phyloP scores from a whole-genome alignment of 2,888 invertebrate genomes.

The Napeogenes inachia region DNA sequence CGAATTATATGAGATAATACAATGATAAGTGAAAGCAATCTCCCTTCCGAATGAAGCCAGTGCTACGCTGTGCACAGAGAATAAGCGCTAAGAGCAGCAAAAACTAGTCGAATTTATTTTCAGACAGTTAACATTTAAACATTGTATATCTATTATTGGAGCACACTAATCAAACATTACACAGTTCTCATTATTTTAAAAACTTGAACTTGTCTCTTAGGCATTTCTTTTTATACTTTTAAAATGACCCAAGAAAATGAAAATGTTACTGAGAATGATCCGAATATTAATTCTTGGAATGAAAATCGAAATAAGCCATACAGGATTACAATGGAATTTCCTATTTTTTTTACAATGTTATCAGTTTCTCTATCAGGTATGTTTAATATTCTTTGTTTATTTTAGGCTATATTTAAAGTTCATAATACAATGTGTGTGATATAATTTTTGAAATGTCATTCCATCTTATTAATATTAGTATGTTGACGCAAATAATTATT shows the following conservation, averaged over 20 bases:
- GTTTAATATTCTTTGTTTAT: slow-evolving; percentile 14
- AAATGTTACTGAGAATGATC: slow-evolving; percentile 40
- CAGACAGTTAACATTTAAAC: background rate
- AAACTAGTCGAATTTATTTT: background rate
- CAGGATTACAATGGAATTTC: slow-evolving; percentile 60
- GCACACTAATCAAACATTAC: background rate
- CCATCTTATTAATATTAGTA: too few relatives aligned
- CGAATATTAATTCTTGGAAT: slow-evolving; percentile 43
- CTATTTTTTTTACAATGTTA: slow-evolving; percentile 61
- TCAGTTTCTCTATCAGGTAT: slow-evolving; percentile 60
- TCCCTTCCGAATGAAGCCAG: background rate
- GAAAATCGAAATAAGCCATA: slow-evolving; percentile 48
- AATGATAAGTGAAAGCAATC: background rate
- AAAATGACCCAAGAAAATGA: slow-evolving; percentile 56
- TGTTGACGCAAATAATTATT: too few relatives aligned
- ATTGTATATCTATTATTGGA: background rate
- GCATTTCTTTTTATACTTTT: background rate
- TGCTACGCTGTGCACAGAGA: background rate
- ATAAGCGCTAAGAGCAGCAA: background rate
- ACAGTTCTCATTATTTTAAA: background rate
- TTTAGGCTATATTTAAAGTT: background rate
- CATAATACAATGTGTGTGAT: background rate
- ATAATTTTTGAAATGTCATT: too few relatives aligned
- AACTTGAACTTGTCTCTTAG: background rate
- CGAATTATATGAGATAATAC: background rate